Evolutionary conservation across 2,797 vertebrate species (phyloP), one percentile per base, ranked within the genome.

Genomic region (Phoebastria nigripes): DNA sequence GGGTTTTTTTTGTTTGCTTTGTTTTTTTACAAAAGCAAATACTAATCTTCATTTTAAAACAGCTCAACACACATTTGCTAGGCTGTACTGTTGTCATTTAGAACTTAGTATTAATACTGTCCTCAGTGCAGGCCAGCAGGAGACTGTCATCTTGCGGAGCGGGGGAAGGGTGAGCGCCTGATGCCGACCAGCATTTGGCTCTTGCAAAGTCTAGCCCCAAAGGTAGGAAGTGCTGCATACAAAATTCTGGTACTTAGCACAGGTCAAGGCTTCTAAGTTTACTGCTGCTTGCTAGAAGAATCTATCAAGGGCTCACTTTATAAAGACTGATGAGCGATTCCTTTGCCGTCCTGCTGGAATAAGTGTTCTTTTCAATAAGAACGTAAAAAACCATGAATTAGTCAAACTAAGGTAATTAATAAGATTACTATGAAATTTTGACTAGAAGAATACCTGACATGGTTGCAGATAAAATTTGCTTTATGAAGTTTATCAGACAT

Each of bases 81-180:
- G 42, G 24, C 39, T 92, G 29, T 66, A n/a, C 19, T 26, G 19
- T 8, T 62, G 46, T 44, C 39, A 55, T 70, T 86, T 72, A 80
- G 41, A 93, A 52, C 6, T 71, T 22, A 4, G 12, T 44, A 51
- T 37, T 87, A 51, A 21, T 70, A 15, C 72, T 16, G 19, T 47
- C 37, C 62, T 87, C 7, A 11, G 39, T 39, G 29, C 42, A 76
- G 46, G 65, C 61, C 74, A 74, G 33, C 31, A n/a, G 26, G 26
- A 49, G 22, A 49, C 26, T 47, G 9, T 39, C 47, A 35, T 10
- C 61, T 74, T 67, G 54, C 2, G 3, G 47, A 61, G 44, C 29
- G 1, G 15, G 8, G 15, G 18, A 61, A 47, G 11, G 6, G 13
- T 1, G 14, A 70, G 33, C 29, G 56, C 56, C 44, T 1, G 1